Evolutionary conservation across 2,797 vertebrate genomes (phyloP).

Genomic region (Sylvia borin): DNA sequence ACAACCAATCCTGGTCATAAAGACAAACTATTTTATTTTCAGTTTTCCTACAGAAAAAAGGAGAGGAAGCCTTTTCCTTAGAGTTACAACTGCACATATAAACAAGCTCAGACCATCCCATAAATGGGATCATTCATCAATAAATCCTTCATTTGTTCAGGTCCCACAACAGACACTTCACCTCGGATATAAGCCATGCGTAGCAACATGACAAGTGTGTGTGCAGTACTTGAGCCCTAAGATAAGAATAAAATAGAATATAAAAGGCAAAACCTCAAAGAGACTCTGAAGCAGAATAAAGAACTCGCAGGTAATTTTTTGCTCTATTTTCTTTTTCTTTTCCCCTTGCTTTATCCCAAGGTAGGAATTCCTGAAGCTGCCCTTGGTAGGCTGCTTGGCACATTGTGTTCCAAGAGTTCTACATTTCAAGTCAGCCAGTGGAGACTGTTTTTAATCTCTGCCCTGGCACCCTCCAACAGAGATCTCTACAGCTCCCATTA

Average conservation of each 20-base stretch:
- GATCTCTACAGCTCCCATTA: conserved; percentile 44
- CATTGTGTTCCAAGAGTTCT: conserved; percentile 30
- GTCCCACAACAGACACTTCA: conserved; percentile 33
- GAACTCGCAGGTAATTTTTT: conserved; percentile 18
- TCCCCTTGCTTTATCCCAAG: background rate
- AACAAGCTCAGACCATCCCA: background rate
- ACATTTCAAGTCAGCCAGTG: conserved; percentile 44
- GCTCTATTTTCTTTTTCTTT: background rate
- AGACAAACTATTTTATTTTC: background rate
- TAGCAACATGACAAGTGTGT: background rate
- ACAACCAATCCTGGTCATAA: background rate
- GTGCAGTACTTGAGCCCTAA: conserved; percentile 35
- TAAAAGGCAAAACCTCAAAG: conserved; percentile 61
- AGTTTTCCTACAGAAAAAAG: background rate
- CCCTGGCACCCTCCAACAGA: background rate
- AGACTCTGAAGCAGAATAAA: conserved; percentile 42
- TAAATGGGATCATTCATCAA: background rate
- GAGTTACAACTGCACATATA: background rate
- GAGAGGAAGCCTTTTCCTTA: background rate
- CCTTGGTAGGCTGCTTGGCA: conserved; percentile 19
- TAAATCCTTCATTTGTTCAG: conserved; percentile 5
- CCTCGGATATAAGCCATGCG: background rate
- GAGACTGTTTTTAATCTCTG: conserved; percentile 40
- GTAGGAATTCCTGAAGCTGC: background rate
- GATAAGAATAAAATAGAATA: conserved; percentile 23